Conservation (phyloP, 2,113 vertebrate species). For the Kobus ellipsiprymnus region DNA sequence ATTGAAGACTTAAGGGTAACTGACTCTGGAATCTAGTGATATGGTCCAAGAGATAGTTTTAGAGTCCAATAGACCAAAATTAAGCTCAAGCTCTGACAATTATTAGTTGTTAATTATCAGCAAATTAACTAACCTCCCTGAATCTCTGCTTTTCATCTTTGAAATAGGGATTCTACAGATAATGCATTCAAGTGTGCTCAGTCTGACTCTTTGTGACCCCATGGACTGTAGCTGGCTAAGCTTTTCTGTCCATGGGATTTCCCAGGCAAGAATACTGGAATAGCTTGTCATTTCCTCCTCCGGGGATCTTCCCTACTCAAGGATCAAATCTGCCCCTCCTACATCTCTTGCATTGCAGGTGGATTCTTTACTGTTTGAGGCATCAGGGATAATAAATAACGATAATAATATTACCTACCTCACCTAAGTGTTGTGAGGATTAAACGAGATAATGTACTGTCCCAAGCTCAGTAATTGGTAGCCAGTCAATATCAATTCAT, state of each 20-base stretch:
- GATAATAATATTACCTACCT: neutral
- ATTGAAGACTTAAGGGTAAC: neutral
- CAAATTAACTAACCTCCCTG: neutral
- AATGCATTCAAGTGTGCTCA: neutral
- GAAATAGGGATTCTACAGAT: neutral
- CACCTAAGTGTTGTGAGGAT: neutral
- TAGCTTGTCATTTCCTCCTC: neutral
- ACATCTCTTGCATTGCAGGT: neutral
- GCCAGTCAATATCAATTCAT: neutral
- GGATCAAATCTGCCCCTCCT: neutral
- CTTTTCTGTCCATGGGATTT: neutral
- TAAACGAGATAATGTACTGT: neutral
- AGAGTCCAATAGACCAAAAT: neutral
- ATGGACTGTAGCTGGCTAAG: fast-evolving
- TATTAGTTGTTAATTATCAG: neutral
- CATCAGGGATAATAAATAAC: neutral
- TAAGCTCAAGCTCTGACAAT: neutral
- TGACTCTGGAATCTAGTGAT: neutral
- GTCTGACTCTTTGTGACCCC: neutral
- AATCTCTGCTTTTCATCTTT: neutral
- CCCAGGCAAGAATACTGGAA: neutral
- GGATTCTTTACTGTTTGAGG: neutral
- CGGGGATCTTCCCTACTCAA: neutral
- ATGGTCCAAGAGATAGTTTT: neutral
- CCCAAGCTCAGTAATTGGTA: neutral